Conservation (phyloP, 2,888 invertebrate genomes). For the Hermaeophaga mercurialis region DNA sequence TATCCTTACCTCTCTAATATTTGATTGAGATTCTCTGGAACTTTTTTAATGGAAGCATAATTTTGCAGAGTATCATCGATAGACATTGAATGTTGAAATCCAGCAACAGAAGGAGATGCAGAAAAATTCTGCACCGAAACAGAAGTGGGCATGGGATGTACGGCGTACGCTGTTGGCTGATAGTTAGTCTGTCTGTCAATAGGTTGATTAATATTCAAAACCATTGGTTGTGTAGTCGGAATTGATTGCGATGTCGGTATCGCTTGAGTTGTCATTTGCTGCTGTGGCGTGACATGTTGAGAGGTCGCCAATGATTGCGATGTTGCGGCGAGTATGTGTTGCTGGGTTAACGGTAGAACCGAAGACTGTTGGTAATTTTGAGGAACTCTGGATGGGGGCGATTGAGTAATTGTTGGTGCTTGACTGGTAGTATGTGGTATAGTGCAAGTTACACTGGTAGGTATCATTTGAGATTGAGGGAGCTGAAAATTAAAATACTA, state of each 20-base stretch:
- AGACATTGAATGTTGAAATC: constrained; percentile 44
- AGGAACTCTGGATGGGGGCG: constrained; percentile 15
- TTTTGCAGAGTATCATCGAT: constrained; percentile 45
- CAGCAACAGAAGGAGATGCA: constrained; percentile 29
- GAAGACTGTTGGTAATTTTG: constrained; percentile 17
- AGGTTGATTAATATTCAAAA: constrained; percentile 37
- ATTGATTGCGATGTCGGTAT: constrained; percentile 14
- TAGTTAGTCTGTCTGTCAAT: constrained; percentile 34
- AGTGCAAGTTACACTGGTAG: constrained; percentile 8
- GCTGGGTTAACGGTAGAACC: not conserved
- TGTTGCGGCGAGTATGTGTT: not conserved
- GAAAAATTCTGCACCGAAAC: constrained; percentile 47
- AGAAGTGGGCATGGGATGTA: constrained; percentile 42
- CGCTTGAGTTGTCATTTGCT: constrained; percentile 37
- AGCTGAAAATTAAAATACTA: constrained; percentile 6
- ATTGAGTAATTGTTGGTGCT: constrained; percentile 4
- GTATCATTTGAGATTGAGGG: constrained; percentile 12
- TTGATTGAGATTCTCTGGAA: constrained; percentile 56
- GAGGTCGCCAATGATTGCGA: not conserved
- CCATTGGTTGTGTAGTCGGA: constrained; percentile 33
- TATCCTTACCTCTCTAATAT: constrained; percentile 48
- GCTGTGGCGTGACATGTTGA: not conserved
- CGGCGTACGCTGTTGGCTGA: constrained; percentile 31
- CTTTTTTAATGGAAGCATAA: constrained; percentile 42
- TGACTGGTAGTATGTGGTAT: constrained; percentile 10